Percentiles rank a stretch among this genome's conserved stretches.
Evolutionary conservation across 2,113 vertebrate genomes (phyloP).

Genomic region (Vicugna pacos): DNA sequence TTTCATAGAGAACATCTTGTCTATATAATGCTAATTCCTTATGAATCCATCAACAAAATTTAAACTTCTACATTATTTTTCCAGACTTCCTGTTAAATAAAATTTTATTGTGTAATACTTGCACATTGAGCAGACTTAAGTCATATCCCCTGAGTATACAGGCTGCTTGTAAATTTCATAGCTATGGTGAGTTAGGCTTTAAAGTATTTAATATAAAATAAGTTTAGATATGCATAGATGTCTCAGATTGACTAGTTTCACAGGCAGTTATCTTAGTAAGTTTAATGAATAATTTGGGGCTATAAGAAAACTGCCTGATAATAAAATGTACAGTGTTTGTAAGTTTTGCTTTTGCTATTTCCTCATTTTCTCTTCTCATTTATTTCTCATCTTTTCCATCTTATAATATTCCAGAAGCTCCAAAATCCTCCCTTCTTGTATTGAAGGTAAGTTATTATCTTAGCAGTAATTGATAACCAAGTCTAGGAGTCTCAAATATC

Average conservation of each 20-base stretch:
- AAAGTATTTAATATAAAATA: neutral
- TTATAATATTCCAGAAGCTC: neutral
- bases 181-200: neutral
- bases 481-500: neutral
- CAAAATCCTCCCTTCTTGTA: neutral
- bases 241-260: neutral
- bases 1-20: neutral
- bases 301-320: neutral
- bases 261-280: neutral
- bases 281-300: neutral
- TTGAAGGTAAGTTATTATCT: neutral
- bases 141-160: neutral
- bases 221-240: neutral
- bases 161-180: neutral
- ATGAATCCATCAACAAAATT: neutral
- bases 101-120: neutral
- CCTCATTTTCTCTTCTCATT: neutral
- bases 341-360: neutral
- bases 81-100: neutral
- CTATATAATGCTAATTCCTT: neutral
- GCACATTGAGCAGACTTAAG: neutral
- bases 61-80: neutral
- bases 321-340: neutral
- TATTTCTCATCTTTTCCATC: neutral
- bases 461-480: neutral